Percentiles rank a stretch among this genome's conserved stretches.
Conservation (phyloP, 2,797 vertebrate genomes). For the Choloepus didactylus region DNA sequence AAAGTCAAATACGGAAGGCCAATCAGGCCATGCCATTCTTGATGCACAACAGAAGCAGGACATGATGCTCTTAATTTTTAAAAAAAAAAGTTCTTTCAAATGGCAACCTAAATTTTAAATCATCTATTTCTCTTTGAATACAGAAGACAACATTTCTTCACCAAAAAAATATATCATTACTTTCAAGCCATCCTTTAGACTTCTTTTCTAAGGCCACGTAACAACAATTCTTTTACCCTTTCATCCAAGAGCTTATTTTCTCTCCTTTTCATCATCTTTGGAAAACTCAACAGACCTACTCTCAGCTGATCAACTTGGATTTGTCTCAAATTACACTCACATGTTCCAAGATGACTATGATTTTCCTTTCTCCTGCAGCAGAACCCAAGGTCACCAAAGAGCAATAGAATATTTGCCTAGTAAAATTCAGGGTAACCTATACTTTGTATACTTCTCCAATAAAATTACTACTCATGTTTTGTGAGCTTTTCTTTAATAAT, state of each 20-base stretch:
- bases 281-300: not conserved
- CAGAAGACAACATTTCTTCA: slow-evolving; percentile 53
- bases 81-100: slow-evolving; percentile 33
- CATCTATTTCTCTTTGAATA: slow-evolving; percentile 40
- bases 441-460: not conserved
- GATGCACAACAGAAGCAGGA: slow-evolving; percentile 4
- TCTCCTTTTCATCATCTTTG: not conserved
- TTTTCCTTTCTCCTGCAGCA: slow-evolving; percentile 5
- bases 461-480: slow-evolving; percentile 51
- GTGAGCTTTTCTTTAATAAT: slow-evolving; percentile 17
- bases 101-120: slow-evolving; percentile 67
- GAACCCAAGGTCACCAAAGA: not conserved
- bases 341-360: slow-evolving; percentile 6
- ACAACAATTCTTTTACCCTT: not conserved
- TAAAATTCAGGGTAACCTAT: not conserved
- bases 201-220: slow-evolving; percentile 42
- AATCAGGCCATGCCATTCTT: not conserved
- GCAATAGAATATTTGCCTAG: not conserved
- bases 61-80: slow-evolving; percentile 58
- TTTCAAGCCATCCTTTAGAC: slow-evolving; percentile 47
- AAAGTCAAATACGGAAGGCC: slow-evolving; percentile 65
- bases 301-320: not conserved
- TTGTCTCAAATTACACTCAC: slow-evolving; percentile 20
- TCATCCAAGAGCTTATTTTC: slow-evolving; percentile 9
- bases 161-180: slow-evolving; percentile 34